These are phyloP conservation scores for Channa argus DNA, from an alignment of 2,113 vertebrate species.

Conservation along the genomic window DNA sequence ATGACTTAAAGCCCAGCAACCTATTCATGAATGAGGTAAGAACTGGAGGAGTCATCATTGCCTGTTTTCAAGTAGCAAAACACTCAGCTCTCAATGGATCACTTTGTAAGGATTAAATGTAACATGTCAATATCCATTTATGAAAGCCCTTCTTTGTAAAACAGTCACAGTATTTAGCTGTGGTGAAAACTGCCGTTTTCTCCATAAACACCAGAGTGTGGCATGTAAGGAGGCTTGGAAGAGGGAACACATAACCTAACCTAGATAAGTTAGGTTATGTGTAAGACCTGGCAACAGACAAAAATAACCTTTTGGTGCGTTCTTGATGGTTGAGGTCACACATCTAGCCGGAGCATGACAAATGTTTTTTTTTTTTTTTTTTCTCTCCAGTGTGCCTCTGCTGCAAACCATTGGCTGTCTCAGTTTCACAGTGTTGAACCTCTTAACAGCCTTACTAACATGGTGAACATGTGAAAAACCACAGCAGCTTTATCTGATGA, in stretches of 20 bases:
- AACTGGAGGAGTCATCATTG: constrained; percentile 60
- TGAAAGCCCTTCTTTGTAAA: constrained; percentile 73
- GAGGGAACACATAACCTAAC: neutral
- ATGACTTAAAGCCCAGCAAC: constrained; percentile 47
- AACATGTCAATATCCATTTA: constrained; percentile 70
- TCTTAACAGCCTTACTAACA: constrained; percentile 31
- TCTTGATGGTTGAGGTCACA: constrained; percentile 58
- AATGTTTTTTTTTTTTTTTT: neutral
- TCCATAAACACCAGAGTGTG: constrained; percentile 17
- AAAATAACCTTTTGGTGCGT: constrained; percentile 60
- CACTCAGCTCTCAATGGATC: constrained; percentile 53
- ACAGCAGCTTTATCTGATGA: constrained; percentile 15
- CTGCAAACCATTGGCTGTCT: constrained; percentile 23
- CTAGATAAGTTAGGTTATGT: neutral
- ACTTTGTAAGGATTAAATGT: constrained; percentile 62
- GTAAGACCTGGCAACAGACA: constrained; percentile 32
- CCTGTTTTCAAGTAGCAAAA: constrained; percentile 65
- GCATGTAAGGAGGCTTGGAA: neutral
- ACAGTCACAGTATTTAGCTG: constrained; percentile 6
- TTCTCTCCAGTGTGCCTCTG: neutral
- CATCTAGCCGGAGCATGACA: constrained; percentile 33
- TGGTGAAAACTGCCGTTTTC: constrained; percentile 16
- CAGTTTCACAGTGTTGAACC: constrained; percentile 21
- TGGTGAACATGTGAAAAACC: constrained; percentile 31
- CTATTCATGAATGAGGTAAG: constrained; percentile 48